Conservation (phyloP, 2,888 invertebrate species). For the Parelbella ahira region DNA sequence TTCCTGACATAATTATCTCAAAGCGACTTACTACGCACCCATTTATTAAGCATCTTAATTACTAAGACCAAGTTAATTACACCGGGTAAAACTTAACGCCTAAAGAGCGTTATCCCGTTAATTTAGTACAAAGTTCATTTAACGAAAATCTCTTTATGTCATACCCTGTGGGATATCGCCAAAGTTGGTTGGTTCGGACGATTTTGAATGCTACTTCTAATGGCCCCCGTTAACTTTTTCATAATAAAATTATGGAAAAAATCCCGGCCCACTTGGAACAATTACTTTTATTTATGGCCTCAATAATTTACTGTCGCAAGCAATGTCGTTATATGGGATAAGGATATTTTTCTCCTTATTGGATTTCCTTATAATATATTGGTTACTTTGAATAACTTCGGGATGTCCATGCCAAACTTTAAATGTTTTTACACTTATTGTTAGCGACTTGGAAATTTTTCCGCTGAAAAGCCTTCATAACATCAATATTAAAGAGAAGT, state of each 20-base stretch:
- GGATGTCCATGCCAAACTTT: conserved; percentile 6
- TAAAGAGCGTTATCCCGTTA: conserved; percentile 69
- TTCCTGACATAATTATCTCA: conserved; percentile 73
- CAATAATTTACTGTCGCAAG: conserved; percentile 67
- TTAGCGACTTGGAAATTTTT: too few species aligned
- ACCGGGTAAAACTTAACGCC: conserved; percentile 69
- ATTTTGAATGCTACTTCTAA: conserved; percentile 58
- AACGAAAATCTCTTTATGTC: conserved; percentile 62
- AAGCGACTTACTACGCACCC: conserved; percentile 72
- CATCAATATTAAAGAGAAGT: too few species aligned
- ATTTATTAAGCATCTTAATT: conserved; percentile 79
- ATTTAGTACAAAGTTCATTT: conserved; percentile 60
- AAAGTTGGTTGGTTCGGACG: conserved; percentile 46
- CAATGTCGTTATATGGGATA: conserved; percentile 54
- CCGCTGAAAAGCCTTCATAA: too few species aligned
- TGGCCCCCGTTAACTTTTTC: conserved; percentile 55
- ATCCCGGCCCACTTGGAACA: conserved; percentile 63
- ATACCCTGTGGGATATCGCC: conserved; percentile 51
- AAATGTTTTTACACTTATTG: background rate
- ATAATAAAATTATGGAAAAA: conserved; percentile 73
- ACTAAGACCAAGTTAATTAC: conserved; percentile 75
- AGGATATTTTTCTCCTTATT: conserved; percentile 51
- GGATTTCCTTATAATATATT: conserved; percentile 42
- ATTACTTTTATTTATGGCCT: conserved; percentile 70
- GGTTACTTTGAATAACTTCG: conserved; percentile 31